These are phyloP conservation scores for Harpalus rubripes DNA, from an alignment of 2,888 invertebrate species.

Conservation along the genomic window DNA sequence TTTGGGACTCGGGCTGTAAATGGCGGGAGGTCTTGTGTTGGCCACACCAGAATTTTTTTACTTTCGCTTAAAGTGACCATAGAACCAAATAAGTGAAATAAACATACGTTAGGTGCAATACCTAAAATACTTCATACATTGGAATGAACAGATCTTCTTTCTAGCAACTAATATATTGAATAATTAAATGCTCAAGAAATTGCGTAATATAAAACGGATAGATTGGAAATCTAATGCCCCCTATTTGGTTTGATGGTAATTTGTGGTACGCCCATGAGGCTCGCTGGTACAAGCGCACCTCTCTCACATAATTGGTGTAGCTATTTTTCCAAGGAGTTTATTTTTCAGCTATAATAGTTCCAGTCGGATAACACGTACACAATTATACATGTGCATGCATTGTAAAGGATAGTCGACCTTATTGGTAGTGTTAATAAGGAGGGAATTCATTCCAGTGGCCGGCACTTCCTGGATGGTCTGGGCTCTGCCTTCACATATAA, in stretches of 20 bases:
- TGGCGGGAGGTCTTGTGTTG: too few relatives aligned
- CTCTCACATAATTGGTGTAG: slow-evolving; percentile 65
- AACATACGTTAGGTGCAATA: too few relatives aligned
- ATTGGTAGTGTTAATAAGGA: slow-evolving; percentile 17
- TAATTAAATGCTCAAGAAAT: background rate
- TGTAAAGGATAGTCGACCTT: slow-evolving; percentile 17
- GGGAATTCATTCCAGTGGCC: slow-evolving; percentile 41
- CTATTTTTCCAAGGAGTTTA: slow-evolving; percentile 67
- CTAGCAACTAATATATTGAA: too few relatives aligned
- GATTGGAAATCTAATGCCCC: slow-evolving; percentile 53
- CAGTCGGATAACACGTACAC: slow-evolving; percentile 66
- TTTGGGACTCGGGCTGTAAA: too few relatives aligned
- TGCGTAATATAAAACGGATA: background rate
- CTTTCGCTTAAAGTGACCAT: too few relatives aligned
- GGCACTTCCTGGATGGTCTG: slow-evolving; percentile 65
- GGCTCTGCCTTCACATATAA: slow-evolving; percentile 65
- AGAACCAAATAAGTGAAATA: too few relatives aligned
- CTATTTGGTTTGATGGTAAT: slow-evolving; percentile 39
- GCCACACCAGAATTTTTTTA: too few relatives aligned
- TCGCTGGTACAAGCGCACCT: slow-evolving; percentile 54
- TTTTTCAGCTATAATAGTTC: slow-evolving; percentile 67
- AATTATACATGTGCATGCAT: slow-evolving; percentile 60
- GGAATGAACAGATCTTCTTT: too few relatives aligned
- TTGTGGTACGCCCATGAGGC: slow-evolving; percentile 55
- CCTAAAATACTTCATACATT: too few relatives aligned